phyloP scores from a whole-genome alignment of 2,888 invertebrate species.

The Schrankia costaestrigalis region DNA sequence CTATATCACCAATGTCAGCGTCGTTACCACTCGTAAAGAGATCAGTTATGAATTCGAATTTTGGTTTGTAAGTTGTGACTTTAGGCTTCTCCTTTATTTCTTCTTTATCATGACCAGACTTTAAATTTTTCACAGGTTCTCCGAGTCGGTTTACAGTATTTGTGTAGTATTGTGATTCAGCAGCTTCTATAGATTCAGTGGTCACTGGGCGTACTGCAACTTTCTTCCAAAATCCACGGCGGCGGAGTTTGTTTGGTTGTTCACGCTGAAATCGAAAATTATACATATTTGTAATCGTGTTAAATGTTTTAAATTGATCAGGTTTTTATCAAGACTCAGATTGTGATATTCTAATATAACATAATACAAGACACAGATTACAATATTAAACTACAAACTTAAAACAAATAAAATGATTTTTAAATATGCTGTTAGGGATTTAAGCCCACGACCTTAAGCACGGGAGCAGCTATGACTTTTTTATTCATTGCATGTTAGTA shows the following conservation, averaged over 20 bases:
- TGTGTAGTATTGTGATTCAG: conserved; percentile 86
- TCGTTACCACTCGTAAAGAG: conserved; percentile 51
- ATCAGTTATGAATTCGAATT: conserved; percentile 52
- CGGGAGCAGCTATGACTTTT: too few relatives aligned
- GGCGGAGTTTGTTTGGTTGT: conserved; percentile 53
- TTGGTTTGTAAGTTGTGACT: conserved; percentile 68
- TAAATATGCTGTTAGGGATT: too few relatives aligned
- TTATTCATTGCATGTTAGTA: too few relatives aligned
- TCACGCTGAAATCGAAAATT: conserved; percentile 51
- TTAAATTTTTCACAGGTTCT: conserved; percentile 34
- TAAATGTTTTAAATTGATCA: too few relatives aligned
- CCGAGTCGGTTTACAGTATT: conserved; percentile 81
- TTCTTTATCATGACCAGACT: conserved; percentile 41
- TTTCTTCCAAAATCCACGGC: conserved; percentile 88
- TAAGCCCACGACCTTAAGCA: too few relatives aligned
- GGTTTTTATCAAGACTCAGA: neutral
- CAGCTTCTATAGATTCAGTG: conserved; percentile 86
- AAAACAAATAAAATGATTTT: too few relatives aligned
- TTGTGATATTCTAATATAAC: neutral
- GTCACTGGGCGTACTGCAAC: conserved; percentile 81
- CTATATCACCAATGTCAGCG: conserved; percentile 35
- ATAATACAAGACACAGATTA: too few relatives aligned
- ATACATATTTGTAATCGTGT: too few relatives aligned
- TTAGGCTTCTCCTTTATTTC: conserved; percentile 46
- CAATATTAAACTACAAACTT: too few relatives aligned